Evolutionary conservation across 2,113 vertebrate genomes (phyloP).

Genomic region (Merops nubicus): DNA sequence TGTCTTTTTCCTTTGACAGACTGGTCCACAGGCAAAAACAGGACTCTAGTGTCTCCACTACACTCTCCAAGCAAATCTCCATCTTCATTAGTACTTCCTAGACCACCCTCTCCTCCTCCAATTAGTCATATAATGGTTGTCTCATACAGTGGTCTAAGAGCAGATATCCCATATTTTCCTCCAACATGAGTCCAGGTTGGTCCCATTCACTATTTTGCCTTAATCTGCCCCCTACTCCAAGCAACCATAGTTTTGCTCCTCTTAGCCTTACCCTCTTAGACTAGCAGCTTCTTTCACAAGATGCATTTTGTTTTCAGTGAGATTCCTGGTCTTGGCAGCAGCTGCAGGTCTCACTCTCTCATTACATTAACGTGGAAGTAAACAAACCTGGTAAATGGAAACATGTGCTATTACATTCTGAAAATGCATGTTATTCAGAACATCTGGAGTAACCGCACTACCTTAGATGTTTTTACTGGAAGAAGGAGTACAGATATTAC

Average conservation of each 20-base stretch:
- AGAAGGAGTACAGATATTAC: background rate
- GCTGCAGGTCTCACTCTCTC: background rate
- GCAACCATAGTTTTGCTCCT: background rate
- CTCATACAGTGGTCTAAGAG: background rate
- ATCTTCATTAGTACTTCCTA: background rate
- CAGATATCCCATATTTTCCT: background rate
- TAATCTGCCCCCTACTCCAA: background rate
- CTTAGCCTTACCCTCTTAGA: background rate
- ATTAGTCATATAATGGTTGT: background rate
- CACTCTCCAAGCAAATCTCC: background rate
- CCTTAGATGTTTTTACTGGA: background rate
- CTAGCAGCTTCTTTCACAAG: background rate
- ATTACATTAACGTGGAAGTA: background rate
- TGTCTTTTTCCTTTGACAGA: background rate
- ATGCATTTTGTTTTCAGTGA: background rate
- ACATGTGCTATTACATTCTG: background rate
- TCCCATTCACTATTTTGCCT: background rate
- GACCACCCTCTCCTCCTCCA: background rate
- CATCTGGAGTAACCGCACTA: background rate
- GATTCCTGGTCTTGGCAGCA: background rate
- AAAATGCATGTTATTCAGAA: background rate
- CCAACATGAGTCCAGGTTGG: background rate
- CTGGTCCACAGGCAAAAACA: background rate
- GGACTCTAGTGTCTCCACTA: background rate
- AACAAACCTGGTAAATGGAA: background rate